Evolutionary conservation across 2,797 vertebrate species (phyloP).

Genomic region (Pantherophis vulpinus): DNA sequence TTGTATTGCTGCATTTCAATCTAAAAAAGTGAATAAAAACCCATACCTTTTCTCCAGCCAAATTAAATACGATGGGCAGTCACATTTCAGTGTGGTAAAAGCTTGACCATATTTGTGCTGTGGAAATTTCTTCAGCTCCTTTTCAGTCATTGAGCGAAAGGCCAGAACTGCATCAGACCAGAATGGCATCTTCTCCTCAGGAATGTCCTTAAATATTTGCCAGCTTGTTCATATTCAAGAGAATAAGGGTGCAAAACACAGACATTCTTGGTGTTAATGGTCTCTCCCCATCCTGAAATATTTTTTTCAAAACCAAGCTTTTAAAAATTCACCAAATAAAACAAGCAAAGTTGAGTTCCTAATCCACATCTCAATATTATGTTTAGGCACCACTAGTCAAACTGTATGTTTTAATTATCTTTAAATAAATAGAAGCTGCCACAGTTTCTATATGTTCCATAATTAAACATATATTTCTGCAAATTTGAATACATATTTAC

Average conservation of each 20-base stretch:
- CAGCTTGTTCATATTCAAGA: conserved; percentile 71
- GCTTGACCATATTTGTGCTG: conserved; percentile 81
- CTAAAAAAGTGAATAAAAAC: neutral
- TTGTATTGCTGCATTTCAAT: neutral
- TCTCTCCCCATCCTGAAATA: neutral
- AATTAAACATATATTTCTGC: neutral
- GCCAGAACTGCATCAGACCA: conserved; percentile 86
- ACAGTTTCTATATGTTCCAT: neutral
- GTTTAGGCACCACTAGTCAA: neutral
- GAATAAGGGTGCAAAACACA: neutral
- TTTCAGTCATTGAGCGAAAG: conserved; percentile 81
- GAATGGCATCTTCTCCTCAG: conserved; percentile 75
- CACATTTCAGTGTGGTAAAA: conserved; percentile 88
- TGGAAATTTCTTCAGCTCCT: conserved; percentile 84
- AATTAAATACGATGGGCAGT: conserved; percentile 81
- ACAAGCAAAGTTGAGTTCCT: neutral
- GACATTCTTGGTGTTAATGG: neutral
- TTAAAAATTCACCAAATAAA: neutral
- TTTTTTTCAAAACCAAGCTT: neutral
- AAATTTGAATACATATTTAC: neutral
- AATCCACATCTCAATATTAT: neutral
- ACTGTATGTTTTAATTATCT: neutral
- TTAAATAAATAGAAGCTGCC: neutral
- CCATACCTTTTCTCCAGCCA: conserved; percentile 90
- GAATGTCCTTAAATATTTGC: conserved; percentile 82